phyloP scores from a whole-genome alignment of 2,888 invertebrate species.

The Zygogramma bicolorata region DNA sequence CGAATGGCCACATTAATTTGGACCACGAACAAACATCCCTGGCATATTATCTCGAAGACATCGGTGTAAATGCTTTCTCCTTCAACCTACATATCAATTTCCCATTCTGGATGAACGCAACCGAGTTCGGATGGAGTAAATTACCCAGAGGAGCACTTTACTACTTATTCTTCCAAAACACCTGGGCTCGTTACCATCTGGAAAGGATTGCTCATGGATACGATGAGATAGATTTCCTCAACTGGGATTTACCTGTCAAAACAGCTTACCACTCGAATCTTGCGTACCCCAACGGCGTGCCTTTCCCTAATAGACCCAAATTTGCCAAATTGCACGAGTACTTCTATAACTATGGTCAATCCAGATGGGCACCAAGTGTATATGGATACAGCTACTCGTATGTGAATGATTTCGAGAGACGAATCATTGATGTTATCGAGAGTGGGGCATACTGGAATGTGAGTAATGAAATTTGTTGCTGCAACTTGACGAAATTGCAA shows the following conservation, averaged over 20 bases:
- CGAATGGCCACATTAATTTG: slow-evolving; percentile 69
- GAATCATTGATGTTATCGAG: slow-evolving; percentile 71
- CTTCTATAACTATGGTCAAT: slow-evolving; percentile 60
- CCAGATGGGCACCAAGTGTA: slow-evolving; percentile 61
- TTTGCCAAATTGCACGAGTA: slow-evolving; percentile 68
- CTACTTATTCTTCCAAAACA: slow-evolving; percentile 76
- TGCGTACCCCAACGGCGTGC: slow-evolving; percentile 74
- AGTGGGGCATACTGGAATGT: slow-evolving; percentile 65
- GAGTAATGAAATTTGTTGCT: no score
- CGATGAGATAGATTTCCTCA: slow-evolving; percentile 73
- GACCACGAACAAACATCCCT: slow-evolving; percentile 70
- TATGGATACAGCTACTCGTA: slow-evolving; percentile 68
- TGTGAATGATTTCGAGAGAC: slow-evolving; percentile 66
- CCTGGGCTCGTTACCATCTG: slow-evolving; percentile 79
- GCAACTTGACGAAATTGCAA: no score
- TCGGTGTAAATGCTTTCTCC: slow-evolving; percentile 75
- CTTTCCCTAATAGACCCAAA: slow-evolving; percentile 74
- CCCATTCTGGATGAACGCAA: slow-evolving; percentile 74
- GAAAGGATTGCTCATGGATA: slow-evolving; percentile 79
- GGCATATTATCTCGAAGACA: slow-evolving; percentile 80
- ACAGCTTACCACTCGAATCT: slow-evolving; percentile 76
- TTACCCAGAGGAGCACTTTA: slow-evolving; percentile 75
- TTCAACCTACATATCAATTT: slow-evolving; percentile 73
- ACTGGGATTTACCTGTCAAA: slow-evolving; percentile 68
- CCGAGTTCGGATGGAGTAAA: slow-evolving; percentile 63